Conservation (phyloP, 2,797 vertebrate species). For the Morelia viridis region DNA sequence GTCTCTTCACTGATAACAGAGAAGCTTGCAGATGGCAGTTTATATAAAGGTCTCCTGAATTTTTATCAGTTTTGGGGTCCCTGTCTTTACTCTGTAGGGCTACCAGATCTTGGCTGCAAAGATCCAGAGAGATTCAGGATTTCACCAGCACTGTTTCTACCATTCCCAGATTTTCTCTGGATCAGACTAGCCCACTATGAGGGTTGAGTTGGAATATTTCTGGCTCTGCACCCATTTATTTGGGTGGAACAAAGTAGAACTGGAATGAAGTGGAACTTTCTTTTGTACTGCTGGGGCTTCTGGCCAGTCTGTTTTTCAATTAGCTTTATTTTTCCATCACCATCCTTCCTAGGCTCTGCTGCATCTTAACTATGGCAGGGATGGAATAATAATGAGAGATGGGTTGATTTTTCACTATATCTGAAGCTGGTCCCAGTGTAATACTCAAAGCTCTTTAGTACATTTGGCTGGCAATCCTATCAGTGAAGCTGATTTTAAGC, state of each 20-base stretch:
- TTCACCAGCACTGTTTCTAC: not conserved
- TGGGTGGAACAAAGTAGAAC: not conserved
- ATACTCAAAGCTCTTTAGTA: not conserved
- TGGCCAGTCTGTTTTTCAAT: not conserved
- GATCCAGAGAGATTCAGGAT: not conserved
- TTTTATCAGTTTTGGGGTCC: not conserved
- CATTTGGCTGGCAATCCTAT: not conserved
- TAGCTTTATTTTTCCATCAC: not conserved
- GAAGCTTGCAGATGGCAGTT: not conserved
- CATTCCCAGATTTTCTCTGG: not conserved
- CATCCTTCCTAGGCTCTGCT: not conserved
- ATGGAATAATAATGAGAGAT: not conserved
- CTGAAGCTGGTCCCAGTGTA: not conserved
- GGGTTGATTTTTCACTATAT: not conserved
- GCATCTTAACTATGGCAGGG: not conserved
- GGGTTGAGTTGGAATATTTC: not conserved
- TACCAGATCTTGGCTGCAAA: not conserved
- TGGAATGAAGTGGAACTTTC: not conserved
- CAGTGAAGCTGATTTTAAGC: not conserved
- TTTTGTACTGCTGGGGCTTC: not conserved
- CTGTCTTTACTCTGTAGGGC: not conserved
- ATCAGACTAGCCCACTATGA: not conserved
- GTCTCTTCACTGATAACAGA: not conserved
- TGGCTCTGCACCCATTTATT: not conserved
- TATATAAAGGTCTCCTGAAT: not conserved